Evolutionary conservation across 2,797 vertebrate species (phyloP).

Genomic region (Enteromius argenteus): DNA sequence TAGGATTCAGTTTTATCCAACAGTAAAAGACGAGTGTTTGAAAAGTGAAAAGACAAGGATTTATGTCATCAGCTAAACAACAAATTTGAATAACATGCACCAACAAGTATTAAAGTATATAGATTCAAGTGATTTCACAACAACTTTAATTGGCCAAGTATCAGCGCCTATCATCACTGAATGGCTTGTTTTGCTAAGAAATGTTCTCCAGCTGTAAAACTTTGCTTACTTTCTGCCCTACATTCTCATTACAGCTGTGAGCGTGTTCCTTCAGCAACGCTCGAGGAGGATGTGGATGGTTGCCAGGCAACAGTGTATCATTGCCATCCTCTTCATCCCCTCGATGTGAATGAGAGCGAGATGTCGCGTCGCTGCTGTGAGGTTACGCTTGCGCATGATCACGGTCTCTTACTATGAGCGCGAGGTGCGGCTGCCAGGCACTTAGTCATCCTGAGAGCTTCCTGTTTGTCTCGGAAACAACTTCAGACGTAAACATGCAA

Average conservation of each 20-base stretch:
- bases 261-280: slow-evolving; percentile 14
- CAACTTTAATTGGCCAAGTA: not conserved
- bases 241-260: slow-evolving; percentile 35
- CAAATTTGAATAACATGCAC: not conserved
- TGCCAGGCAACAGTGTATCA: slow-evolving; percentile 51
- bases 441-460: not conserved
- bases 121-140: not conserved
- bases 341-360: slow-evolving; percentile 36
- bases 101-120: not conserved
- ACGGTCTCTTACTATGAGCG: not conserved
- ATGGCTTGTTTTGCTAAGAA: not conserved
- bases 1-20: not conserved
- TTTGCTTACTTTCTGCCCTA: slow-evolving; percentile 19
- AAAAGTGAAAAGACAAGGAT: not conserved
- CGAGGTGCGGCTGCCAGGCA: not conserved
- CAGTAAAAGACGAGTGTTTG: not conserved
- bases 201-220: not conserved
- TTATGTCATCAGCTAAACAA: not conserved
- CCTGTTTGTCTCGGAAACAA: not conserved
- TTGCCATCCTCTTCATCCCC: slow-evolving; percentile 28
- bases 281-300: slow-evolving; percentile 38
- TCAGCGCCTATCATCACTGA: not conserved
- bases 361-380: not conserved
- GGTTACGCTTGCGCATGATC: slow-evolving; percentile 6
- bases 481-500: not conserved